Base-by-base conservation (phyloP, 1,140 invertebrate genomes). In the Stratiolaelaps scimitus region DNA sequence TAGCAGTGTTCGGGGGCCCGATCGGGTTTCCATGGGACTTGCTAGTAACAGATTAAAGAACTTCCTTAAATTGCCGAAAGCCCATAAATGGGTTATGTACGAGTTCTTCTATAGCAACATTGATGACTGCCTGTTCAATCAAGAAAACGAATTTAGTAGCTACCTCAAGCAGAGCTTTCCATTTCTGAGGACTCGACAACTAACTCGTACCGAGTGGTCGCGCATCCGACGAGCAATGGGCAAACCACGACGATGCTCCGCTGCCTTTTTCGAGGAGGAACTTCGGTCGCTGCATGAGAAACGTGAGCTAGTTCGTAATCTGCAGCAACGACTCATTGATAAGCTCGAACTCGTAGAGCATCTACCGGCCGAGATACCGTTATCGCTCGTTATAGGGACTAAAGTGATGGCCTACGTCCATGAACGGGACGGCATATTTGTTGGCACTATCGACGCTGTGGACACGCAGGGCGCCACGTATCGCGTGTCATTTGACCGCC, bases 21-120 rank as follows among this genome's bases (percentile, higher is more conserved):
- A 60, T 34, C 13, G 53, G 15, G 17, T 34, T 19, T 26, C 34
- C 15, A 17, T 60, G 53, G 34, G 53, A 29, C 13, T 34, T 15
- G 89, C 94, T 71, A 92, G 92, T 1, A 82, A 91, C 76, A 79
- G 90, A 69, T 78, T 98, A 44, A 81, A 92, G 71, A 98, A 98
- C 79, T 80, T 98, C n/a, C 79, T 98, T 0, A 98, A 98, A 78
- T 77, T 98, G 69, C 94, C 95, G 0, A 98, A 98, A 80, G 94
- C 94, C 23, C 93, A 98, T 76, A 94, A 93, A 79, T 98, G 92
- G 92, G 92, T 97, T 1, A 96, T 91, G 74, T 96, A 92, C 77
- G 95, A 98, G 76, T 98, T 92, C 85, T 98, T 98, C 78, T 98
- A 98, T 75, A 97, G 92, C 71, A 96, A 95, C 74, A 87, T 98